These are phyloP conservation scores for Belonocnema kinseyi DNA, from an alignment of 1,140 invertebrate genomes.

Conservation along the genomic window DNA sequence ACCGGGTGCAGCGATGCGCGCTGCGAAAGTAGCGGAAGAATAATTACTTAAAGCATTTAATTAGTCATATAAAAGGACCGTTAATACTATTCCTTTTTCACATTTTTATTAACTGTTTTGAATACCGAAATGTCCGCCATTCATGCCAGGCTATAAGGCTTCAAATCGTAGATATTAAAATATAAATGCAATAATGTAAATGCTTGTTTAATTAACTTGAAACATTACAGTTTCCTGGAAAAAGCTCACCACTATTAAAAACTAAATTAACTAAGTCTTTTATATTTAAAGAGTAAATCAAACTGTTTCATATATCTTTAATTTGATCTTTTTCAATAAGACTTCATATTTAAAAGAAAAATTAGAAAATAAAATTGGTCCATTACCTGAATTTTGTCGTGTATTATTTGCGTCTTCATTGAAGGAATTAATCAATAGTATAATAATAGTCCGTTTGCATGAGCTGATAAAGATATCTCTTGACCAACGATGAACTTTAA, in stretches of 20 bases:
- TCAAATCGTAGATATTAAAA: conserved; percentile 59
- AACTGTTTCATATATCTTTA: too few species aligned
- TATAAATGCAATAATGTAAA: conserved; percentile 58
- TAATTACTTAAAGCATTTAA: too few species aligned
- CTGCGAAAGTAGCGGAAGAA: too few species aligned
- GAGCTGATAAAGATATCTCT: conserved; percentile 8
- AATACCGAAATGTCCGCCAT: too few species aligned
- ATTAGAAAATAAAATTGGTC: conserved; percentile 14
- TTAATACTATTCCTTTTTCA: too few species aligned
- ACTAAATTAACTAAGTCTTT: conserved; percentile 31
- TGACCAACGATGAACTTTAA: conserved; percentile 15
- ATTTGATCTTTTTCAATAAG: neutral
- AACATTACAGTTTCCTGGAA: conserved; percentile 38
- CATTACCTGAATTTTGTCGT: neutral
- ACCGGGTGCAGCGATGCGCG: too few species aligned
- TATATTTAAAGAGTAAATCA: too few species aligned
- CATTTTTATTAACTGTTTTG: too few species aligned
- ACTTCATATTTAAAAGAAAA: neutral
- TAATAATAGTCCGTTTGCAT: conserved; percentile 20
- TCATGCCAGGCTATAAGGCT: conserved; percentile 30
- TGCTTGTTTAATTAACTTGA: conserved; percentile 58
- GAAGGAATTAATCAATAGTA: conserved; percentile 21
- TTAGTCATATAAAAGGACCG: too few species aligned
- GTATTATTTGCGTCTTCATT: neutral
- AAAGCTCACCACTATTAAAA: neutral